Percentiles rank a stretch among this genome's conserved stretches.
phyloP scores from a whole-genome alignment of 2,113 vertebrate genomes.

The Platichthys flesus region DNA sequence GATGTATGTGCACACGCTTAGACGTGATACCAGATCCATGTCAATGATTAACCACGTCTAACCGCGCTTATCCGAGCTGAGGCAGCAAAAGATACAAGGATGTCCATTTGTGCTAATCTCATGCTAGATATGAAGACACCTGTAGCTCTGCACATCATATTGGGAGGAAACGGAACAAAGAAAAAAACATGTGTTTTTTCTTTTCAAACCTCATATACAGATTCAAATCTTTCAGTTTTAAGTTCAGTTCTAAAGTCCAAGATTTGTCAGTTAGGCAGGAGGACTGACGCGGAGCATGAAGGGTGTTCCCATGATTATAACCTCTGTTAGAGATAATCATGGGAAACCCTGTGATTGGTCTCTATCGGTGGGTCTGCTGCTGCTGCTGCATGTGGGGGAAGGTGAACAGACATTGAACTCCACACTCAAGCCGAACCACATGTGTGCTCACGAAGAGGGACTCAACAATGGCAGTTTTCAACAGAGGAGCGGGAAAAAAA shows the following conservation, averaged over 20 bases:
- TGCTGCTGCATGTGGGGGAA: constrained; percentile 18
- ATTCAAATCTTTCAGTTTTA: background rate
- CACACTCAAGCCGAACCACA: constrained; percentile 46
- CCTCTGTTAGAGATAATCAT: constrained; percentile 20
- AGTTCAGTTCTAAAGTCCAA: constrained; percentile 34
- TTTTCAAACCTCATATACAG: background rate
- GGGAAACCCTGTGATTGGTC: constrained; percentile 21
- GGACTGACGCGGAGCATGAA: background rate
- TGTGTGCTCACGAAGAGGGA: constrained; percentile 48
- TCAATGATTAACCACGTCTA: constrained; percentile 50
- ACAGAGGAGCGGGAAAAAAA: constrained; percentile 33
- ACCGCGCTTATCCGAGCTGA: constrained; percentile 15
- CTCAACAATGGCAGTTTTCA: constrained; percentile 57
- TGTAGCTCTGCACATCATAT: background rate
- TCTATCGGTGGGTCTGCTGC: background rate
- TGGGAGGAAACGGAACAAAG: background rate
- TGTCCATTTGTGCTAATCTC: constrained; percentile 16
- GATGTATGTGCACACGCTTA: constrained; percentile 5
- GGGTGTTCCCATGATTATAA: constrained; percentile 42
- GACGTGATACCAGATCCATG: constrained; percentile 16
- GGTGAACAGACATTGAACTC: constrained; percentile 56
- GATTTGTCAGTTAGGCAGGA: background rate
- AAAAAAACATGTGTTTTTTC: background rate
- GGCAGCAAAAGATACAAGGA: constrained; percentile 13
- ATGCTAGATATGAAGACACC: constrained; percentile 10